A percentile compares a stretch with the other conserved stretches of the same genome.
Evolutionary conservation across 2,888 invertebrate genomes (phyloP).

Genomic region (Strigamia maritima): DNA sequence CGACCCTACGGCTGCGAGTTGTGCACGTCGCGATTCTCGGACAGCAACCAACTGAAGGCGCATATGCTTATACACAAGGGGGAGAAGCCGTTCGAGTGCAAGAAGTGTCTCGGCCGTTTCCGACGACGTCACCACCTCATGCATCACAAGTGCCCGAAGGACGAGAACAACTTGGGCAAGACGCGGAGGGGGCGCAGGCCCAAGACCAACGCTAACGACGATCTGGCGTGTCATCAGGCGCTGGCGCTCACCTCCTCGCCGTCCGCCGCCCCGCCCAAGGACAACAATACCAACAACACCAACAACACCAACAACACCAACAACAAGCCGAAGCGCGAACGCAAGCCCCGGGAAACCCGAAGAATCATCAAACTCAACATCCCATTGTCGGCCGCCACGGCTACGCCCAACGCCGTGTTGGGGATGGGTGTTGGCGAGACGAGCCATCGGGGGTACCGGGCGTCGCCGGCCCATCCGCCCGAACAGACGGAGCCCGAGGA

Average conservation of each 20-base stretch:
- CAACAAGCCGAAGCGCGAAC: slow-evolving; percentile 47
- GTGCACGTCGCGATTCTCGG: slow-evolving; percentile 81
- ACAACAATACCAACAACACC: slow-evolving; percentile 37
- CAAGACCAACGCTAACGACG: slow-evolving; percentile 40
- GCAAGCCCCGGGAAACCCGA: slow-evolving; percentile 58
- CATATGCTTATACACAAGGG: slow-evolving; percentile 85
- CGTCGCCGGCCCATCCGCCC: slow-evolving; percentile 49
- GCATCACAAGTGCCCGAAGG: slow-evolving; percentile 73
- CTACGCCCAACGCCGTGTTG: slow-evolving; percentile 10
- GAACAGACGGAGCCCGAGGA: slow-evolving; percentile 91
- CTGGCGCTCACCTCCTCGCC: slow-evolving; percentile 21
- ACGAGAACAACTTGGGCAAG: slow-evolving; percentile 46
- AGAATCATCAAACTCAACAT: slow-evolving; percentile 52
- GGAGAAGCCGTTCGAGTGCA: slow-evolving; percentile 82
- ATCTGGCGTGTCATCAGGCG: neutral
- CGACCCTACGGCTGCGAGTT: slow-evolving; percentile 82
- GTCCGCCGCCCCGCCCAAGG: slow-evolving; percentile 1
- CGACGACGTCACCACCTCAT: slow-evolving; percentile 79
- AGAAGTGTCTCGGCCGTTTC: slow-evolving; percentile 73
- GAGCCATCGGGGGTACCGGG: slow-evolving; percentile 55
- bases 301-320: neutral
- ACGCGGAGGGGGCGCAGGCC: slow-evolving; percentile 46
- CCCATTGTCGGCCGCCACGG: slow-evolving; percentile 20
- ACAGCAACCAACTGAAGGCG: slow-evolving; percentile 87
- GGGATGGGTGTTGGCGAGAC: slow-evolving; percentile 27